These are phyloP conservation scores for Drosophila yooni DNA, from an alignment of 2,888 invertebrate genomes.

Conservation along the genomic window DNA sequence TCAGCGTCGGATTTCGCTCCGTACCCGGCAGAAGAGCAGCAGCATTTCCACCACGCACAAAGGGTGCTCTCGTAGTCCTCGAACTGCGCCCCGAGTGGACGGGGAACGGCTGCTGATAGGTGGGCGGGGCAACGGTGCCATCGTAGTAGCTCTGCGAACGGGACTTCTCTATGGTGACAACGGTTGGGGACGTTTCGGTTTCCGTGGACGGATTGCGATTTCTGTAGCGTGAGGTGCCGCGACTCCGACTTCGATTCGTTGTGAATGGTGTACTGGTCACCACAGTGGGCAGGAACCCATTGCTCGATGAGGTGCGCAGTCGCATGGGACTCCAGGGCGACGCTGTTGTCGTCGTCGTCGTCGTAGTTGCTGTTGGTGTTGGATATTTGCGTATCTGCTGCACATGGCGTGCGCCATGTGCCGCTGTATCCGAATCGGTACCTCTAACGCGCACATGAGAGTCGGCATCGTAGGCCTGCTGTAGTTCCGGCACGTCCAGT, in stretches of 20 bases:
- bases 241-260: slow-evolving; percentile 22
- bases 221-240: slow-evolving; percentile 56
- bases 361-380: slow-evolving; percentile 4
- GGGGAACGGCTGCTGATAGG: slow-evolving; percentile 34
- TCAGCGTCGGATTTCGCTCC: slow-evolving; percentile 45
- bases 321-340: slow-evolving; percentile 82
- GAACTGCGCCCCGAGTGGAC: slow-evolving; percentile 31
- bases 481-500: slow-evolving; percentile 81
- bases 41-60: slow-evolving; percentile 1
- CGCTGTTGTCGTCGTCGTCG: slow-evolving; percentile 37
- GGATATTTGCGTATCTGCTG: slow-evolving; percentile 55
- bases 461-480: slow-evolving; percentile 81
- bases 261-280: slow-evolving; percentile 48
- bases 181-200: slow-evolving; percentile 47
- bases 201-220: slow-evolving; percentile 36
- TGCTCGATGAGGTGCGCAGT: slow-evolving; percentile 57
- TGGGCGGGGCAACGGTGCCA: slow-evolving; percentile 77
- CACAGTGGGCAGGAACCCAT: slow-evolving; percentile 51
- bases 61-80: slow-evolving; percentile 54
- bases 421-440: slow-evolving; percentile 62
- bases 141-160: slow-evolving; percentile 85
- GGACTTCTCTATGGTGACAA: slow-evolving; percentile 83
- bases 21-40: slow-evolving; percentile 45
- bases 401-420: slow-evolving; percentile 71
- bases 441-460: slow-evolving; percentile 37